Evolutionary conservation across 2,113 vertebrate genomes (phyloP).

Genomic region (Bos indicus): DNA sequence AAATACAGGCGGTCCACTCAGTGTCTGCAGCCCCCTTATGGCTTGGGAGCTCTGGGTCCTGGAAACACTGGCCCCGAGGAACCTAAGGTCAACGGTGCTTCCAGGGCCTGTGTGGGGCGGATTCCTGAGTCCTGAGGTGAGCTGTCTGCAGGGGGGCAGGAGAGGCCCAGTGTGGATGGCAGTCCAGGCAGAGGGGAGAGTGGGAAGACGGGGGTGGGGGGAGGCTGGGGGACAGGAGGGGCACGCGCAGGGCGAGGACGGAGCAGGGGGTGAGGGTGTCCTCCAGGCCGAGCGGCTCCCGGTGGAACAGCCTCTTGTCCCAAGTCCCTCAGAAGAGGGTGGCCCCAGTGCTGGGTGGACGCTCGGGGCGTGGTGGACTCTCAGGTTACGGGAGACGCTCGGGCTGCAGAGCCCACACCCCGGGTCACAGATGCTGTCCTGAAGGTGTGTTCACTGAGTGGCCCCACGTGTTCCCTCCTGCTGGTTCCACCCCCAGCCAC

Average conservation of each 20-base stretch:
- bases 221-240: not conserved
- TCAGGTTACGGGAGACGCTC: rapidly evolving
- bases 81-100: not conserved
- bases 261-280: not conserved
- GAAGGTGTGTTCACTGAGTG: not conserved
- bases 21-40: not conserved
- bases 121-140: not conserved
- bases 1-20: not conserved
- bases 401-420: not conserved
- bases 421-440: rapidly evolving
- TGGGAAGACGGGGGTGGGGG: no score
- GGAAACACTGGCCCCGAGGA: no score
- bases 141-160: not conserved
- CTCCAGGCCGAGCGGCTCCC: not conserved
- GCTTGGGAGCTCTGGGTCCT: not conserved
- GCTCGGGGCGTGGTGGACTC: rapidly evolving
- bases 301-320: not conserved
- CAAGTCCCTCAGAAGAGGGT: not conserved
- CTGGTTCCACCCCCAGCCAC: no score
- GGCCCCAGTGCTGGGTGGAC: not conserved
- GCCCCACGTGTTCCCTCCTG: no score
- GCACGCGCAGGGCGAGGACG: rapidly evolving
- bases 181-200: not conserved
- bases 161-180: not conserved
- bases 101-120: not conserved